These are phyloP conservation scores for Hemithea aestivaria DNA, from an alignment of 2,888 invertebrate genomes.

Conservation along the genomic window DNA sequence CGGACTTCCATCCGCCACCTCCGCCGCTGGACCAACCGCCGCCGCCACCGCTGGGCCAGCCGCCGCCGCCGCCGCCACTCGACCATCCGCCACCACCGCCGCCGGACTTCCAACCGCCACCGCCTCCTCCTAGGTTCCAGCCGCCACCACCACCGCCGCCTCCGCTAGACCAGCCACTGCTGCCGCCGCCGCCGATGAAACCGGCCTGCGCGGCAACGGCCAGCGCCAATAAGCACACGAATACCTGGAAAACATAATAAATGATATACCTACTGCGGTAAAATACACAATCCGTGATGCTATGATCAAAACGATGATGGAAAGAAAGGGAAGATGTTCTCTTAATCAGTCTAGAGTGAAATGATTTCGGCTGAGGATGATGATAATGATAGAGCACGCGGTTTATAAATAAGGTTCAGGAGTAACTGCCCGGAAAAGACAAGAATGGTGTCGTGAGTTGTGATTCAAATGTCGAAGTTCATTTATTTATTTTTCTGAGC, in stretches of 20 bases:
- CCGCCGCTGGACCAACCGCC: slow-evolving; percentile 25
- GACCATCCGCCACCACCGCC: slow-evolving; percentile 45
- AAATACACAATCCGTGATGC: too few species aligned
- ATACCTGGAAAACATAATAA: slow-evolving; percentile 48
- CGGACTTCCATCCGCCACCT: slow-evolving; percentile 26
- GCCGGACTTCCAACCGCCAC: slow-evolving; percentile 39
- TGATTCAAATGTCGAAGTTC: too few species aligned
- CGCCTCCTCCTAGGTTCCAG: slow-evolving; percentile 36
- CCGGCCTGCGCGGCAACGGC: slow-evolving; percentile 62
- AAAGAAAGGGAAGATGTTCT: too few species aligned
- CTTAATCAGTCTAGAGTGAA: too few species aligned
- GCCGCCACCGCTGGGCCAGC: slow-evolving; percentile 28
- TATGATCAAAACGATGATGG: too few species aligned
- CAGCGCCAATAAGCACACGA: slow-evolving; percentile 66
- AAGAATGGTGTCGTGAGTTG: too few species aligned
- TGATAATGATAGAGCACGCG: too few species aligned
- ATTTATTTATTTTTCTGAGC: too few species aligned
- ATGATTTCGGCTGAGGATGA: too few species aligned
- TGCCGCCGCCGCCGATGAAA: slow-evolving; percentile 45
- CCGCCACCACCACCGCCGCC: slow-evolving; percentile 42
- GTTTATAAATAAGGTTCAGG: too few species aligned
- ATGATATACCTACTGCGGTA: too few species aligned
- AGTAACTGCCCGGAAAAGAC: too few species aligned
- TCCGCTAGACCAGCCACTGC: slow-evolving; percentile 35
- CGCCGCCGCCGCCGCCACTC: slow-evolving; percentile 37